Base-by-base conservation (phyloP, 2,797 vertebrate species). In the Zalophus californianus region DNA sequence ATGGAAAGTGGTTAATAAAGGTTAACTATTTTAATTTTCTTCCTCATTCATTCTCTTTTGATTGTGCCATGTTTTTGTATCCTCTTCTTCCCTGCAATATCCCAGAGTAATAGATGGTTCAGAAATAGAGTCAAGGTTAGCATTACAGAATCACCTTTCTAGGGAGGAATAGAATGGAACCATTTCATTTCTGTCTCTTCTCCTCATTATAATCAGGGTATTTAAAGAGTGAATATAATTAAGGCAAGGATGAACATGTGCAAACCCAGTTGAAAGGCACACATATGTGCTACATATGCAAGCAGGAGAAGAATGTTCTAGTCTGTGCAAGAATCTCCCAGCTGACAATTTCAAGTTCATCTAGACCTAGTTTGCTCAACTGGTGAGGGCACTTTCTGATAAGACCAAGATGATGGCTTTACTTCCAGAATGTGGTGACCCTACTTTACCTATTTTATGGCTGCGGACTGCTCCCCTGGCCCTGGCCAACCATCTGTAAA, bases 141-240 rank as follows among this genome's bases (percentile, higher is more conserved):
- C 50, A 10, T 66, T 12, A 56, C 18, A 72, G 58, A 86, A 94
- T 91, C 82, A 78, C 70, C 54, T 56, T 90, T 84, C 82, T 20
- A n/a, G 68, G n/a, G 75, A 75, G 56, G 52, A 79, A 35, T 58
- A n/a, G 56, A 80, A 64, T 8, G 9, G 68, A 92, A 66, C 62
- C 60, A 70, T 70, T 96, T 90, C 72, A 58, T 52, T 90, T 79
- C 66, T 68, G 80, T 89, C 38, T 75, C 25, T 90, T 90, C 66
- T 88, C 86, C 90, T 94, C 77, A 54, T 96, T 93, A 70, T 87
- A 84, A 54, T 60, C 62, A 44, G 58, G 44, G 29, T n/a, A 95
- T 79, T 97, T 95, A 79, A 96, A 70, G 77, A 73, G 21, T 54
- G 94, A 93, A 86, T 91, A 85, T 75, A 91, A 91, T 91, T 86